Percentiles rank a stretch among this genome's conserved stretches.
phyloP scores from a whole-genome alignment of 2,888 invertebrate genomes.

The Cephus spinipes region DNA sequence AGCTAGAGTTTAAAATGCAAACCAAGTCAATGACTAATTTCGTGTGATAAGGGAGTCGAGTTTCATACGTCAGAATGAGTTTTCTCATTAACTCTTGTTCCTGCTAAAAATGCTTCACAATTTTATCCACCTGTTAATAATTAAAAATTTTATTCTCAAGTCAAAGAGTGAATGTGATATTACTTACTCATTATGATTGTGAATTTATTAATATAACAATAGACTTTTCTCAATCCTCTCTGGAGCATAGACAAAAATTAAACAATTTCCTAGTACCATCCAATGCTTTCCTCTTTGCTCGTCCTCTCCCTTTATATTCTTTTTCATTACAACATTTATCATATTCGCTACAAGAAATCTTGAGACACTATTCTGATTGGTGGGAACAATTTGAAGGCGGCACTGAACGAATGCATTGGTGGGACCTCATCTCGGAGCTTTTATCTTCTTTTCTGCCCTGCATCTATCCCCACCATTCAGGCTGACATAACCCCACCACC shows the following conservation, averaged over 20 bases:
- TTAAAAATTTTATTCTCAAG: too few species aligned
- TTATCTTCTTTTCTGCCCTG: slow-evolving; percentile 44
- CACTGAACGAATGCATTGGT: slow-evolving; percentile 43
- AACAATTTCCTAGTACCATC: neutral
- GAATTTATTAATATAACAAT: neutral
- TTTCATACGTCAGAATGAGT: neutral
- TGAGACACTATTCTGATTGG: slow-evolving; percentile 13
- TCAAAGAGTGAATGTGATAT: neutral
- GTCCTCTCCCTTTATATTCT: neutral
- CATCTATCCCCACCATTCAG: neutral
- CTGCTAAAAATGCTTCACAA: slow-evolving; percentile 13
- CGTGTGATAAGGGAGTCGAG: neutral
- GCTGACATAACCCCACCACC: neutral
- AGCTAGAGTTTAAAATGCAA: neutral
- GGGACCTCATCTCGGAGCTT: slow-evolving; percentile 50
- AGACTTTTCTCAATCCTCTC: neutral
- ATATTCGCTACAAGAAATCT: neutral
- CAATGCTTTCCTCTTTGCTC: neutral
- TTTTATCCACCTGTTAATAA: neutral
- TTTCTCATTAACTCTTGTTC: neutral
- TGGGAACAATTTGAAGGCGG: slow-evolving; percentile 34
- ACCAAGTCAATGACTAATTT: neutral
- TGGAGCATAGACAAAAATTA: neutral
- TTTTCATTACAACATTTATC: neutral
- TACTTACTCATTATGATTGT: neutral